Evolutionary conservation across 2,113 vertebrate species (phyloP).

Genomic region (Melanotaenia duboulayi): DNA sequence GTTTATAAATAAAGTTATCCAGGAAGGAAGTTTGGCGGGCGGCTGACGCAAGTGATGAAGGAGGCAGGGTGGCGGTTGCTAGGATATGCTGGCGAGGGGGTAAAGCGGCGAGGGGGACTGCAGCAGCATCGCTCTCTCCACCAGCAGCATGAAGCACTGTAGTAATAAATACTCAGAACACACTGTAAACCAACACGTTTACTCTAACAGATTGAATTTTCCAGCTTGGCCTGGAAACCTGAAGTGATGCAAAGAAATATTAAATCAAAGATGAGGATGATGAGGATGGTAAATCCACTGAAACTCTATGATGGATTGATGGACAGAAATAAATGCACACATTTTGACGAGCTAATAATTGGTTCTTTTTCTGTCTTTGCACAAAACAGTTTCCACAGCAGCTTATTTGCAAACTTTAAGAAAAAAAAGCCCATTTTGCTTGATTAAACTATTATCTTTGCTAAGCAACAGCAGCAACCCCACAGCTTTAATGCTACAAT

Average conservation of each 20-base stretch:
- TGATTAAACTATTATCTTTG: not conserved
- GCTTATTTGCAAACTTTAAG: not conserved
- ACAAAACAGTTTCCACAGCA: not conserved
- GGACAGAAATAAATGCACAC: not conserved
- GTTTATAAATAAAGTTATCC: constrained; percentile 78
- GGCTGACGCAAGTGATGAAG: constrained; percentile 68
- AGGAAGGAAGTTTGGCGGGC: constrained; percentile 68
- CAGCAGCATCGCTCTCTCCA: constrained; percentile 55
- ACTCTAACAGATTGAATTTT: constrained; percentile 47
- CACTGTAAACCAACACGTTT: constrained; percentile 49
- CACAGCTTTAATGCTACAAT: not conserved
- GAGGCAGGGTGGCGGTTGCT: constrained; percentile 72
- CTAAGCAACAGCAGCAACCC: not conserved
- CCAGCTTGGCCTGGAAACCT: constrained; percentile 20
- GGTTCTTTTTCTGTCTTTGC: not conserved
- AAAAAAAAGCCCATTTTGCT: not conserved
- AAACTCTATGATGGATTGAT: not conserved
- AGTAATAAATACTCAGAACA: constrained; percentile 56
- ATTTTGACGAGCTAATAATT: constrained; percentile 15
- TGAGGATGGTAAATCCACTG: constrained; percentile 2
- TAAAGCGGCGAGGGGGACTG: constrained; percentile 61
- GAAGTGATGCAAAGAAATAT: constrained; percentile 13
- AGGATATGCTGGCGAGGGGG: constrained; percentile 68
- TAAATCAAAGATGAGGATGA: not conserved
- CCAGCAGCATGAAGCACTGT: constrained; percentile 46